A percentile compares a stretch with the other conserved stretches of the same genome.
These are phyloP conservation scores for Cyrtodaria siliqua DNA, from an alignment of 2,888 invertebrate species.

Conservation along the genomic window DNA sequence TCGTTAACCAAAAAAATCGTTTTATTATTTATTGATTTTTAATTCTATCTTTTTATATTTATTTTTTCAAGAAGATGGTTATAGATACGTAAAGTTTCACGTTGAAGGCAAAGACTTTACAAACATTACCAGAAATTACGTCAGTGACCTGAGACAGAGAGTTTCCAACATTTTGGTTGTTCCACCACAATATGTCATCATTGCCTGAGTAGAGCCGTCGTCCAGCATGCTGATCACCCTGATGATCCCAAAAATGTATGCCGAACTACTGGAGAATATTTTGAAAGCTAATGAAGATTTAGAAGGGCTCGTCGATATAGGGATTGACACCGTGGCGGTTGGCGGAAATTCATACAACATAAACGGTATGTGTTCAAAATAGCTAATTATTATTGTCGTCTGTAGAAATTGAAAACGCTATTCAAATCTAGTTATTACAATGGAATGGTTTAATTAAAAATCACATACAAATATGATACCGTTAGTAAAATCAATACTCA, in stretches of 20 bases:
- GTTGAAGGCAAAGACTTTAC: slow-evolving; percentile 19
- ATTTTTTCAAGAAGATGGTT: slow-evolving; percentile 10
- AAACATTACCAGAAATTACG: neutral
- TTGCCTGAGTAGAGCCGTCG: slow-evolving; percentile 47
- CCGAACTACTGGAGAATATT: slow-evolving; percentile 12
- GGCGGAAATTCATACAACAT: neutral
- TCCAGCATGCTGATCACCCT: no score
- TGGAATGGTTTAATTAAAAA: no score
- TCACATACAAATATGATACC: no score
- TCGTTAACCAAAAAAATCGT: neutral
- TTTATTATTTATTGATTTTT: neutral
- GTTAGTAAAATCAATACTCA: no score
- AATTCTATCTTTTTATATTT: neutral
- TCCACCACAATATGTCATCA: slow-evolving; percentile 23
- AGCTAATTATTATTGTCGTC: no score
- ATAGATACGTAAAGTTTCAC: neutral
- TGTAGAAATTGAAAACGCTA: no score
- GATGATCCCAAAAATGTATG: slow-evolving; percentile 39
- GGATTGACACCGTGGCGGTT: slow-evolving; percentile 26
- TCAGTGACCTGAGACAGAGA: neutral
- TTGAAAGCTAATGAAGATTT: neutral
- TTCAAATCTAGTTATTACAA: no score
- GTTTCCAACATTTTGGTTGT: slow-evolving; percentile 22
- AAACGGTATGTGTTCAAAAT: no score
- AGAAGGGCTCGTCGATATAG: slow-evolving; percentile 13